Evolutionary conservation across 1,140 invertebrate species (phyloP), one percentile per base, ranked within the genome.

Genomic region (Saccostrea glomerata): DNA sequence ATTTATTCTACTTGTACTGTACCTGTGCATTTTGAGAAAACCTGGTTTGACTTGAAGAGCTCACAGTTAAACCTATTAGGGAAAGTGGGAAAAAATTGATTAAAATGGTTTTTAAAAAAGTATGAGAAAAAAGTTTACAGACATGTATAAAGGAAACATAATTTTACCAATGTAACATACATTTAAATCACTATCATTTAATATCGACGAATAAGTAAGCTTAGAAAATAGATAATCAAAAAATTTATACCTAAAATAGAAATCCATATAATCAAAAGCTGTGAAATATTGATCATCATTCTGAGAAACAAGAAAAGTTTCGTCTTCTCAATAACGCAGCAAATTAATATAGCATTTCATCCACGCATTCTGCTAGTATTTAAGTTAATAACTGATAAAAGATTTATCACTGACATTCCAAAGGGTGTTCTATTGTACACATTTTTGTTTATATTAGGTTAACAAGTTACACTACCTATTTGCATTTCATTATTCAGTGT

Each of bases 401-500:
- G 17, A 63, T 20, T 63, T 20, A 30, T 77, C 25, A 12, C 25
- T 30, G 70, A 30, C 25, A 30, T 77, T 77, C 25, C 70, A 36
- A 25, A 77, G 70, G 70, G 70, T 30, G 25, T 7, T 0, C 4
- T 25, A 30, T 25, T 77, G 25, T 77, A 77, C 15, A 25, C 70
- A 30, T 2, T 36, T 36, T 77, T 77, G 25, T 77, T 77, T 77
- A 77, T 36, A 77, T 77, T 36, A 77, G 30, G 25, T 36, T 20
- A 30, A 15, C 25, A 15, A 25, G 23, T 25, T 30, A 77, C 36
- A 15, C 23, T 11, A 25, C 2, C 15, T 77, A 77, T 15, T 77
- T 77, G 15, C 25, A 77, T 77, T 25, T 77, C 70, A 77, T 77
- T 77, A 77, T 36, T 77, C 70, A 36, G 13, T 25, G 25, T 77